Evolutionary conservation across 1,140 invertebrate genomes (phyloP).

Genomic region (Onthophagus taurus): DNA sequence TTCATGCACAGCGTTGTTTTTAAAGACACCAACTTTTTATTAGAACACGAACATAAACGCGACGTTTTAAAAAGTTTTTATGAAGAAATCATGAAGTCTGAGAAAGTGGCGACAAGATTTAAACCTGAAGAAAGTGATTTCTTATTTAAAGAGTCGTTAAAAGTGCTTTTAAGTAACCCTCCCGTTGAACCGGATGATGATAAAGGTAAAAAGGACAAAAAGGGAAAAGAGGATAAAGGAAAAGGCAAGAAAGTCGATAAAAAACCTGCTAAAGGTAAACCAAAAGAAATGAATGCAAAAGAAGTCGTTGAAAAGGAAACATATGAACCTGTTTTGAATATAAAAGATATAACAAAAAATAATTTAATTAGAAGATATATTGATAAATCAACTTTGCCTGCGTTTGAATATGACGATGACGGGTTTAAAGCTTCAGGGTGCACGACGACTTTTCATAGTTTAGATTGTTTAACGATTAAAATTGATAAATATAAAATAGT

Average conservation of each 20-base stretch:
- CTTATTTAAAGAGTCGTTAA: background rate
- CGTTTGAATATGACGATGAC: slow-evolving; percentile 3
- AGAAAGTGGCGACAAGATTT: background rate
- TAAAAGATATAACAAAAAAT: background rate
- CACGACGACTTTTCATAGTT: slow-evolving; percentile 4
- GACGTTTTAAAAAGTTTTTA: background rate
- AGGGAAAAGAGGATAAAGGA: slow-evolving; percentile 1
- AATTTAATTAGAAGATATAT: background rate
- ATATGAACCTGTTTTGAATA: background rate
- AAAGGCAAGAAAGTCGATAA: slow-evolving; percentile 1
- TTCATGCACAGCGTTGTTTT: background rate
- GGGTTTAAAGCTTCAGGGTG: background rate
- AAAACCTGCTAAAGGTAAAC: too few species aligned
- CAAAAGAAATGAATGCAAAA: too few species aligned
- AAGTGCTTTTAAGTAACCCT: too few species aligned
- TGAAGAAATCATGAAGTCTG: background rate
- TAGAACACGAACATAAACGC: too few species aligned
- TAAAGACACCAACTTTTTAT: background rate
- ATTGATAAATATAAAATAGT: slow-evolving; percentile 1
- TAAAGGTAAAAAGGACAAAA: too few species aligned
- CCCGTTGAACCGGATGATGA: too few species aligned
- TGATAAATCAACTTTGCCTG: background rate
- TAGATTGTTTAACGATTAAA: slow-evolving; percentile 4
- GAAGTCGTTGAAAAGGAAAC: background rate
- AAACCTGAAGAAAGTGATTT: background rate